Base-by-base conservation (phyloP, 2,797 vertebrate genomes). In the Syngnathus acus region DNA sequence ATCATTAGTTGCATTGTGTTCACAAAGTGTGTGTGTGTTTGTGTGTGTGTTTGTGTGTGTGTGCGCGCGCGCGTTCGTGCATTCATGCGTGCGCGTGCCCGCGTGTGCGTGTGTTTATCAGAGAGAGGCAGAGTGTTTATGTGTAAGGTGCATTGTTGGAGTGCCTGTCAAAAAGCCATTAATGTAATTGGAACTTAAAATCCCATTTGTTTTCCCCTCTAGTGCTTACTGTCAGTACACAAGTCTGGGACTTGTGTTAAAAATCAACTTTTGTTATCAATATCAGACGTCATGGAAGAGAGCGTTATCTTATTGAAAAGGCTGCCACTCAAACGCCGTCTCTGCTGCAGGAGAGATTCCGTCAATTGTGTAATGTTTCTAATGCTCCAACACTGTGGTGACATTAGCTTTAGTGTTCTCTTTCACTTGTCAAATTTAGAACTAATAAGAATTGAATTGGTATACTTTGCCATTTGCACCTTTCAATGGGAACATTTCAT, bases 161-260 rank as follows among this genome's bases (percentile, higher is more conserved):
- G 72, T 73, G 72, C 71, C 73, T 85, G 84, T 87, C 84, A 77
- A 78, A 85, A 85, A 84, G 68, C 79, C 81, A 85, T 87, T 87
- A 85, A 82, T 85, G 72, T 88, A 87, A 90, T 87, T 86, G 87
- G 80, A 84, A 86, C 75, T 85, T 87, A 87, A 88, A 88, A 84
- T 88, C 82, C 77, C 79, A 86, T 83, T 88, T 82, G 81, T 86
- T 88, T 86, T 70, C 77, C 72, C 73, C 79, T 82, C 80, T 64
- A 75, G 78, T 78, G 80, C 78, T 78, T 76, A 82, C 82, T 78
- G 83, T 85, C 81, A 78, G 48, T n/a, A 60, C 64, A 45, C 72
- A 79, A 72, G 75, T 72, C 69, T 73, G 71, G 73, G 71, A 74
- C 78, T 79, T 79, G 77, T 86, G 87, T 73, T 43, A 69, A 77